Evolutionary conservation across 2,797 vertebrate species (phyloP), one percentile per base, ranked within the genome.

Genomic region (Valencia hispanica): DNA sequence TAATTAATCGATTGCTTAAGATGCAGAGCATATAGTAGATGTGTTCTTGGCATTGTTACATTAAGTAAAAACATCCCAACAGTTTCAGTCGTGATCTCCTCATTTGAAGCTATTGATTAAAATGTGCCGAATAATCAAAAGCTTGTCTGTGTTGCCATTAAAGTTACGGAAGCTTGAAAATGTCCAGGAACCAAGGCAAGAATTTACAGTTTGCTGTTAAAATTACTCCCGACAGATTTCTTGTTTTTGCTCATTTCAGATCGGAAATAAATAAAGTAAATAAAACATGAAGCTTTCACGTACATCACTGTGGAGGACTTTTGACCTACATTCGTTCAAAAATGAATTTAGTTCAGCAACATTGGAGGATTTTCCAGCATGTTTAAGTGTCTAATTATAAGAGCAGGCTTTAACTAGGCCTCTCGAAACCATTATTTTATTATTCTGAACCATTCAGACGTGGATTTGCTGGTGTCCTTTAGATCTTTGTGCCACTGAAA

Each of bases 1-100:
- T 73, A 41, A 76, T 74, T 63, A 70, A 72, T 73, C 45, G 43
- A 18, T 47, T 27, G 22, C 61, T 73, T 69, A 34, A 27, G 12
- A 43, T 48, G 27, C 18, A 65, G 32, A 0, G 25, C 39, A 22
- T 22, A n/a, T 48, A 22, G 27, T 47, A 22, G 25, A 27, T 39
- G 7, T 66, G 63, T 36, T 48, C 2, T 27, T 30, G 22, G 34
- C 2, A 17, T 70, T 76, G 39, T 55, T 53, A 34, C 22, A 6
- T 75, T 30, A 34, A 47, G 39, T 75, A n/a, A 43, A 75, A 32
- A 10, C n/a, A 68, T 68, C 18, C 34, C 9, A 36, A 27, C 45
- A 30, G 48, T 8, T 45, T 69, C 30, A 5, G 50, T 7, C 8
- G 15, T 11, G 12, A 20, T 15, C 12, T 15, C 63, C 63, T 43